Conservation (phyloP, 1,140 invertebrate genomes). For the Nilaparvata lugens region DNA sequence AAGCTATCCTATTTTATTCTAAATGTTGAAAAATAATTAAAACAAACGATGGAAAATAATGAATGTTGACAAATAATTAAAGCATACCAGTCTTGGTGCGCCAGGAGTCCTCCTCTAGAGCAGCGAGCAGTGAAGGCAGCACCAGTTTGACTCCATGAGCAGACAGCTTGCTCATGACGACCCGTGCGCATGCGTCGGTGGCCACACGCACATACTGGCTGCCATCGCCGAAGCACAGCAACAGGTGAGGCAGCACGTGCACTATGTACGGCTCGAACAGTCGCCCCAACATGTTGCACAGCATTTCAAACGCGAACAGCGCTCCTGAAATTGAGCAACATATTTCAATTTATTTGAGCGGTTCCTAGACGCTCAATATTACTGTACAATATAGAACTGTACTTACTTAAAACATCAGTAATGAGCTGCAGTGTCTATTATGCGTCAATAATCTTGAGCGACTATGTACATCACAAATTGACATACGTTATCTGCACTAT, state of each 20-base stretch:
- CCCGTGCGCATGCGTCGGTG: conserved; percentile 88
- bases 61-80: conserved; percentile 6
- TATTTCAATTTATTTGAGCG: too few relatives aligned
- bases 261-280: conserved; percentile 99
- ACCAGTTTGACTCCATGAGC: conserved; percentile 96
- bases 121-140: conserved; percentile 75
- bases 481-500: too few relatives aligned
- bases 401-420: too few relatives aligned
- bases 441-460: too few relatives aligned
- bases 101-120: conserved; percentile 97
- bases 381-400: too few relatives aligned
- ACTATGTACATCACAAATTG: too few relatives aligned
- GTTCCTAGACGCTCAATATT: too few relatives aligned
- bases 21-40: too few relatives aligned
- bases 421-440: too few relatives aligned
- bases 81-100: conserved; percentile 84
- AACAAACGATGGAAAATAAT: background rate
- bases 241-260: conserved; percentile 87
- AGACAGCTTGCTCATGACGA: conserved; percentile 93
- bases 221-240: conserved; percentile 92
- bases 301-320: conserved; percentile 94
- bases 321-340: conserved; percentile 73
- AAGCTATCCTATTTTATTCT: too few relatives aligned
- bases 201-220: conserved; percentile 86
- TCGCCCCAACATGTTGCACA: conserved; percentile 89